Conservation (phyloP, 1,140 invertebrate genomes). For the Cydia splendana region DNA sequence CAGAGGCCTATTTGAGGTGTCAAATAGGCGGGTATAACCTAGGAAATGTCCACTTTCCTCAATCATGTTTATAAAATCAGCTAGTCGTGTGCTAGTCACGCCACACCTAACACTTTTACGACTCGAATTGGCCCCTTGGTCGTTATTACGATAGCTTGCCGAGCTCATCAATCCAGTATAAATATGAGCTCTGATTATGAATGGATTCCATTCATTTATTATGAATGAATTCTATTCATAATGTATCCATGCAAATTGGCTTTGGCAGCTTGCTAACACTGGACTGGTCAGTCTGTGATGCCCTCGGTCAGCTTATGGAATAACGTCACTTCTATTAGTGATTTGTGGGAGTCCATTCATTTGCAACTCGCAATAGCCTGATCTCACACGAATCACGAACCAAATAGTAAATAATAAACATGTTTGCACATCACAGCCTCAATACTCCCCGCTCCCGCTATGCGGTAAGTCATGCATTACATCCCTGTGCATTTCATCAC, state of each 20-base stretch:
- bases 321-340: background rate
- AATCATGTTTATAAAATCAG: background rate
- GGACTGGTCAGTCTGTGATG: background rate
- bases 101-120: background rate
- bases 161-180: background rate
- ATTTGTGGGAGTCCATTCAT: background rate
- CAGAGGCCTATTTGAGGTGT: background rate
- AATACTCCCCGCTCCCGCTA: background rate
- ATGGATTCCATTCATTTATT: too few relatives aligned
- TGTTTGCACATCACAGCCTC: background rate
- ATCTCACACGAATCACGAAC: background rate
- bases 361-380: background rate
- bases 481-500: background rate
- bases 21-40: background rate
- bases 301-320: background rate
- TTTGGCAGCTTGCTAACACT: background rate
- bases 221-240: too few relatives aligned
- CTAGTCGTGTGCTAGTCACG: background rate
- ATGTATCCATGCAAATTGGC: too few relatives aligned
- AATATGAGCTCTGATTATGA: background rate
- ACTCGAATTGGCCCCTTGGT: background rate
- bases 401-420: background rate
- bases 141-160: background rate
- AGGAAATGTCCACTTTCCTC: background rate
- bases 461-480: constrained; percentile 2